Evolutionary conservation across 2,888 invertebrate genomes (phyloP), one percentile per base, ranked within the genome.

Genomic region (Heliothis peltigera): DNA sequence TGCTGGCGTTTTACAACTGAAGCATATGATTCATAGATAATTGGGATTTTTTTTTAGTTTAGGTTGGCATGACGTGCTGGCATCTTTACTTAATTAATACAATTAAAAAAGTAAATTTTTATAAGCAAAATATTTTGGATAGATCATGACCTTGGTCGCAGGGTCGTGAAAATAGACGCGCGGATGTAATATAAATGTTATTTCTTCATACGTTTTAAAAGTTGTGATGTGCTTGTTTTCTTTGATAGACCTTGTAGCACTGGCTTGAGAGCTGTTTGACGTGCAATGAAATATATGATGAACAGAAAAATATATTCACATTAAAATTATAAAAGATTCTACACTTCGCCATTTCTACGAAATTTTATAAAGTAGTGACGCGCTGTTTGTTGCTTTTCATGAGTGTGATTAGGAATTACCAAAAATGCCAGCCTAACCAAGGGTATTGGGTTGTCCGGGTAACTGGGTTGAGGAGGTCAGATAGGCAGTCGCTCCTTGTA

Each of bases 141-240:
- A 62, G 48, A 15, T 47, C 56, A 18, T 75, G 64, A 70, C 70
- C 70, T 70, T 42, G 70, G 10, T 19, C 10, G 18, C 63, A 56
- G 25, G 70, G 69, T 62, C 76, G 62, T 12, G 17, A 39, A 55
- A 75, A 75, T 75, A 75, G 43, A 56, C 18, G 70, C 10, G 43
- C 70, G 70, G 61, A 61, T 61, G 70, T 56, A 42, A 17, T 61
- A n/a, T 17, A 17, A 44, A 39, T 70, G 61, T 56, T 51, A 43
- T 69, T 55, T 32, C 21, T 4, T 35, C 17, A 19, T 53, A 56
- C 4, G 28, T 69, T 48, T 69, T 49, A 53, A 51, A 48, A 25
- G 51, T 51, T 54, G 17, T 19, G 19, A 66, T 42, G 8, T 22
- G 56, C 10, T 19, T 39, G 55, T 58, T 51, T 59, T 17, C 51